Base-by-base conservation (phyloP, 2,797 vertebrate genomes). In the Steatocranus sp. region DNA sequence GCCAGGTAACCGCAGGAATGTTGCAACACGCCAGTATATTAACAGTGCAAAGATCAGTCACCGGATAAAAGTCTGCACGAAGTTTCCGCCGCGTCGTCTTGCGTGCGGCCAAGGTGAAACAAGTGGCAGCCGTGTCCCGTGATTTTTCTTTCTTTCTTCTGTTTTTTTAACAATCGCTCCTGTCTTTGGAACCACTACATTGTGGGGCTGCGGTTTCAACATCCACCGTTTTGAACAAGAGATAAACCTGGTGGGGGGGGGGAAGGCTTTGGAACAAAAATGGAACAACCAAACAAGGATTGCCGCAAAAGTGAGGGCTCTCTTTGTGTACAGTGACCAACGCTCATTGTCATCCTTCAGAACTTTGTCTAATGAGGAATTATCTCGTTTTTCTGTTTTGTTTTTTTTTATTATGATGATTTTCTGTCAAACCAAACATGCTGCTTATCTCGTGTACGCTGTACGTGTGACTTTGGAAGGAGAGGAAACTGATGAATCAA, bases 401-500 rank as follows among this genome's bases (percentile, higher is more conserved):
- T 1, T 73, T 68, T 56, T 56, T 48, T 38, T 53, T 76, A 15
- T 51, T 50, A 56, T 18, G 50, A 84, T 87, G 53, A 54, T 86
- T 91, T 92, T 89, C 86, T 91, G 92, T 95, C 89, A 51, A 96
- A 96, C 95, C 94, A 95, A 96, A 96, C 95, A 94, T 96, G 96
- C 96, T 97, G 96, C 96, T 96, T 95, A 91, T 94, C 93, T 95
- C 66, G 83, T 95, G 94, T 94, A 91, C 93, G 95, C 94, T 94
- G 94, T 95, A 93, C 77, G 81, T 93, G 91, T 92, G 93, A 93
- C 92, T 93, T 80, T 88, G 76, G 85, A 87, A 66, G 81, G 84
- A 86, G 88, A 91, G 84, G 78, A 93, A 90, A 87, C 51, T 74
- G 83, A 90, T 78, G 61, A 83, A 90, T 58, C 76, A 84, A 91